Percentiles rank a stretch among this genome's conserved stretches.
Evolutionary conservation across 2,113 vertebrate genomes (phyloP).

Genomic region (Sigmodon hispidus): DNA sequence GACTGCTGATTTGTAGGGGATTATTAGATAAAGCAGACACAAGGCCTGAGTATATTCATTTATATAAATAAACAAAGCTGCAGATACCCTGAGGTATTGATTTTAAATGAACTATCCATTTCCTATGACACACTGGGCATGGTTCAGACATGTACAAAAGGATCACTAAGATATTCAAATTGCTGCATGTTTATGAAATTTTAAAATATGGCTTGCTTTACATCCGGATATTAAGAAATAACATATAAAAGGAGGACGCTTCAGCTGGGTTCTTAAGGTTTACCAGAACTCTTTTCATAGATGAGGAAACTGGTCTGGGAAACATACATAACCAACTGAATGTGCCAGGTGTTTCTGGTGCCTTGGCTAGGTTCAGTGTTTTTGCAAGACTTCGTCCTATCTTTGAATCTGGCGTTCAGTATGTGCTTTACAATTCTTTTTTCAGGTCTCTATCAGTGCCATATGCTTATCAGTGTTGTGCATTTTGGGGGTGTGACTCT

Average conservation of each 20-base stretch:
- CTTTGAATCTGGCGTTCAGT: constrained; percentile 26
- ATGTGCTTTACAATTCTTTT: constrained; percentile 47
- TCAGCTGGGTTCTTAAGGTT: neutral
- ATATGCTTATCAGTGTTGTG: constrained; percentile 98
- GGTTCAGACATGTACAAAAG: constrained; percentile 37
- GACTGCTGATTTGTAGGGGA: neutral
- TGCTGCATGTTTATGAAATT: neutral
- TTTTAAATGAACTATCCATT: constrained; percentile 35
- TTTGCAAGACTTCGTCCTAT: neutral
- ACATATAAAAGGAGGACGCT: neutral
- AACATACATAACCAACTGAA: neutral
- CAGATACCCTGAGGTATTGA: neutral
- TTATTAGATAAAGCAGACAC: neutral
- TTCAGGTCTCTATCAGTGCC: constrained; percentile 95
- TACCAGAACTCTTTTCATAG: neutral
- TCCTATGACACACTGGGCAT: neutral
- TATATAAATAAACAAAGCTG: neutral
- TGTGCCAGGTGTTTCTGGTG: neutral
- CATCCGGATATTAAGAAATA: neutral
- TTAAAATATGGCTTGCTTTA: constrained; percentile 27
- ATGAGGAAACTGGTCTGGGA: neutral
- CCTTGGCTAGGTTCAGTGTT: neutral
- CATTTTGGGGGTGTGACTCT: constrained; percentile 94
- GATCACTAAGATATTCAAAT: neutral
- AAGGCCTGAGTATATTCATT: neutral